Base-by-base conservation (phyloP, 2,113 vertebrate genomes). In the Brachirus orientalis region DNA sequence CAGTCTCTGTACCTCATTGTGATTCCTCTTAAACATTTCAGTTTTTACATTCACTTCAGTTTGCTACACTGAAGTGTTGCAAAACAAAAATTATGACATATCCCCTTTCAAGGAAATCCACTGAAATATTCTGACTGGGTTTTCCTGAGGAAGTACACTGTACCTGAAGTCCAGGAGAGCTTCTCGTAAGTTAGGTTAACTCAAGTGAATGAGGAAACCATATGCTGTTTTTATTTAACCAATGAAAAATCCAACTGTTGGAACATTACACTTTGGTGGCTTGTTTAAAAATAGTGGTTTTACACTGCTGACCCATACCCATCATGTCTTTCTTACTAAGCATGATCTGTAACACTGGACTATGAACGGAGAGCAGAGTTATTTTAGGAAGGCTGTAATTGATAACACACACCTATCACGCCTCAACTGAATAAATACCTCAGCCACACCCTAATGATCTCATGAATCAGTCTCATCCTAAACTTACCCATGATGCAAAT, bases 71-170 rank as follows among this genome's bases (percentile, higher is more conserved):
- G 11, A 17, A 43, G 57, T 54, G 18, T 55, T 70, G 33, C 28
- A 16, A 62, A 60, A 50, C 28, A 43, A 62, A 55, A 46, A 61
- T 43, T 48, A 20, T 47, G 60, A 75, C 63, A 43, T 14, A 11
- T 77, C 81, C 85, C 77, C 60, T 72, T 81, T 57, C 60, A 73
- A 76, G 80, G 77, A 87, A 89, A 78, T 69, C 18, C 3, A 1
- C 36, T 57, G 28, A 67, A 22, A 48, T 72, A 52, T 51, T 45
- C 1, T 37, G 6, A 40, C 33, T 13, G 76, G 73, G 58, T 5
- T 77, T 84, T 81, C 81, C 66, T 10, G 73, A 63, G 81, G 81
- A 89, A 88, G 62, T 80, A 52, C 14, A 43, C 38, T 20, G 10
- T 1, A 8, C n/a, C 11, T 61, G 47, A 68, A 38, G 50, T 69